Percentiles rank a stretch among this genome's conserved stretches.
phyloP scores from a whole-genome alignment of 2,113 vertebrate species.

The Ammodytes dubius region DNA sequence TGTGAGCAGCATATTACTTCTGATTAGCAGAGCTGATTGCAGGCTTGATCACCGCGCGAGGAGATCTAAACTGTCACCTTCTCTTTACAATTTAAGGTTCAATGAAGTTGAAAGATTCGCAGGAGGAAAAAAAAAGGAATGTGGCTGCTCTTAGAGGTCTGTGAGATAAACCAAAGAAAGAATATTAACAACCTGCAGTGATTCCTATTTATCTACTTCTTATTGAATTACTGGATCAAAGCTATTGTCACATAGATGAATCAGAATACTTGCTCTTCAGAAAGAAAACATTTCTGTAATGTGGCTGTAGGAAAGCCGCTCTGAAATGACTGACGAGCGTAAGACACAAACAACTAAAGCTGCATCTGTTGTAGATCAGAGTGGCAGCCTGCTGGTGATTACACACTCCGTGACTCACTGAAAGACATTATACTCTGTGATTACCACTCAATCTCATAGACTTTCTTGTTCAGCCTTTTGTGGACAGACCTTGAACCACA shows the following conservation, averaged over 20 bases:
- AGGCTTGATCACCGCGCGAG: neutral
- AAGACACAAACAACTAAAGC: slow-evolving; percentile 45
- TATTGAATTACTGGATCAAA: slow-evolving; percentile 1
- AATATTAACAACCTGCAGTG: neutral
- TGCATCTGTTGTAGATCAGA: slow-evolving; percentile 51
- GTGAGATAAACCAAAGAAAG: neutral
- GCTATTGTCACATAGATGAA: slow-evolving; percentile 3
- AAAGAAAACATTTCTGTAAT: slow-evolving; percentile 10
- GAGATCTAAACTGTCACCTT: neutral
- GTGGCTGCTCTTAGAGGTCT: neutral
- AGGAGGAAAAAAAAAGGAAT: neutral
- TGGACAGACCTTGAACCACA: slow-evolving; percentile 18
- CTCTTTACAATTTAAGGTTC: neutral
- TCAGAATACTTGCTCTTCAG: slow-evolving; percentile 7
- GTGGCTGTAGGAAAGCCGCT: neutral
- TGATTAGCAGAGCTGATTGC: neutral
- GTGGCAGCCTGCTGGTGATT: slow-evolving; percentile 51
- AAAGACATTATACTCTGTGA: slow-evolving; percentile 24
- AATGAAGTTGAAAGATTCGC: neutral
- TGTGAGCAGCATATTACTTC: neutral
- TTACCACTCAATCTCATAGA: slow-evolving; percentile 5
- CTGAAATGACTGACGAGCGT: slow-evolving; percentile 33
- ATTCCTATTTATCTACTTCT: neutral
- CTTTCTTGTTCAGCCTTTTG: slow-evolving; percentile 27
- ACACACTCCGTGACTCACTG: slow-evolving; percentile 40